Conservation (phyloP, 1,140 invertebrate genomes). For the Gryllus bimaculatus region DNA sequence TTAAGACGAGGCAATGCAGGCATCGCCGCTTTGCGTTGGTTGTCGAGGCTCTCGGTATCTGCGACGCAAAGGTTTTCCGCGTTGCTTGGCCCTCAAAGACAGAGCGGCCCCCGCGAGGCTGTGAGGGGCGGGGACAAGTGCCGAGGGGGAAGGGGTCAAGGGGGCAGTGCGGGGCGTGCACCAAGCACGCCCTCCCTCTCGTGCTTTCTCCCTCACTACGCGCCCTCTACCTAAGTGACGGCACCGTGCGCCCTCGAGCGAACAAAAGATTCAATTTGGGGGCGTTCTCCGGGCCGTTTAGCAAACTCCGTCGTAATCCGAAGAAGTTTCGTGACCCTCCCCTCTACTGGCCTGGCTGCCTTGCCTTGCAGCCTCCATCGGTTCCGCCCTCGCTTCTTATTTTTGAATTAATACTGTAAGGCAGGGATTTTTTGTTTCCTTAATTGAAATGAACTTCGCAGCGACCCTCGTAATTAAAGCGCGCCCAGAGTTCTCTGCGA, state of each 20-base stretch:
- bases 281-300: not conserved
- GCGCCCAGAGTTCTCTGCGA: not conserved
- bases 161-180: too few relatives aligned
- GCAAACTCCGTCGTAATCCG: not conserved
- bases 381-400: not conserved
- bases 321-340: not conserved
- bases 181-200: too few relatives aligned
- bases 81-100: too few relatives aligned
- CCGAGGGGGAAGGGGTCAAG: too few relatives aligned
- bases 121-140: too few relatives aligned
- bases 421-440: not conserved
- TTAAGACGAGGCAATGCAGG: too few relatives aligned
- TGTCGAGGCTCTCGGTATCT: too few relatives aligned
- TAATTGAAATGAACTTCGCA: not conserved
- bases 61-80: too few relatives aligned
- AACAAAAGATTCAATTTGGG: constrained; percentile 5
- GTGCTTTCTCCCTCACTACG: too few relatives aligned
- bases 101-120: too few relatives aligned
- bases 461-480: not conserved
- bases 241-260: not conserved
- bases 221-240: not conserved
- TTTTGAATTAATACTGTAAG: not conserved
- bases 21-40: too few relatives aligned
- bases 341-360: not conserved
- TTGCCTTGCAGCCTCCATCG: not conserved